Conservation (phyloP, 1,140 invertebrate genomes). For the Halictus rubicundus region DNA sequence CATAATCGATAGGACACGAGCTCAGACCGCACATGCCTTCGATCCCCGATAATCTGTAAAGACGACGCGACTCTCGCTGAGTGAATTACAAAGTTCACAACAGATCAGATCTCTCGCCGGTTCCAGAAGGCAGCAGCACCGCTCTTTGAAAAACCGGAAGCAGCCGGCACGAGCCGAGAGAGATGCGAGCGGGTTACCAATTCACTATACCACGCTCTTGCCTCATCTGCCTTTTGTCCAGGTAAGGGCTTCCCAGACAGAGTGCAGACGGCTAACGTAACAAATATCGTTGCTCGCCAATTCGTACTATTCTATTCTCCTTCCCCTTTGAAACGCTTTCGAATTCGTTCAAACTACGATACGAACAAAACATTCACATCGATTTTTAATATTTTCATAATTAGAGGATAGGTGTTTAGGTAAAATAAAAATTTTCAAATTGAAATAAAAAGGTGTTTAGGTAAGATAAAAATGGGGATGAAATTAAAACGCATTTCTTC, state of each 20-base stretch:
- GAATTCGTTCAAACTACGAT: too few species aligned
- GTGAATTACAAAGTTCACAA: conserved; percentile 61
- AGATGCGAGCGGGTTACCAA: conserved; percentile 67
- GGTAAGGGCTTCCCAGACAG: conserved; percentile 25
- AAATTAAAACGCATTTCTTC: too few species aligned
- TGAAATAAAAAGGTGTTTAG: too few species aligned
- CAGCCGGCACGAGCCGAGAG: conserved; percentile 71
- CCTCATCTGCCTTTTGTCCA: conserved; percentile 63
- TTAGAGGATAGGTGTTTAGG: too few species aligned
- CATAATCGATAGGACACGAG: conserved; percentile 29
- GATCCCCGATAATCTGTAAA: conserved; percentile 32
- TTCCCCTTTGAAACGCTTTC: too few species aligned
- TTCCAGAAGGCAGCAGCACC: conserved; percentile 55
- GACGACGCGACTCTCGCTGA: conserved; percentile 51
- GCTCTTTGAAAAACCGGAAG: conserved; percentile 67
- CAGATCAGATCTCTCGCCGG: conserved; percentile 53
- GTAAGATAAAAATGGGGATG: too few species aligned
- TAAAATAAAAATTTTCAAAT: too few species aligned
- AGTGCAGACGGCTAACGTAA: neutral
- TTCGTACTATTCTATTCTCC: neutral
- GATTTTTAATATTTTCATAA: too few species aligned
- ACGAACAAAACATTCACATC: too few species aligned
- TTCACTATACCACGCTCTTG: conserved; percentile 41
- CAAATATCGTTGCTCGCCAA: neutral
- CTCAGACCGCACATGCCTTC: conserved; percentile 13